Evolutionary conservation across 2,113 vertebrate genomes (phyloP).

Genomic region (Bagarius yarrelli): DNA sequence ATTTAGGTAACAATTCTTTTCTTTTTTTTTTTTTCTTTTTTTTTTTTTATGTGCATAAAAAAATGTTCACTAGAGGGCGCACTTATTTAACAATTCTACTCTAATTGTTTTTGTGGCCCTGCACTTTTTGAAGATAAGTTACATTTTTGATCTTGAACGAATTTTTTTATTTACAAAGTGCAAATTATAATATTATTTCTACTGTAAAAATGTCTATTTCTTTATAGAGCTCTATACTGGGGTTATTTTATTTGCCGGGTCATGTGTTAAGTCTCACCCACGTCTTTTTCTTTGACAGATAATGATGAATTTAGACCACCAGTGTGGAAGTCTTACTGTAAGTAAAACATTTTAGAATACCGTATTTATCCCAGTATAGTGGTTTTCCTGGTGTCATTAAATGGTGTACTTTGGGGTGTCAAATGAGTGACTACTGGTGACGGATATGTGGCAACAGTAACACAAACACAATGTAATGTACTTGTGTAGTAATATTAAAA

Average conservation of each 20-base stretch:
- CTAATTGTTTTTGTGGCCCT: background rate
- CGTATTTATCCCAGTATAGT: background rate
- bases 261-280: background rate
- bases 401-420: background rate
- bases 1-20: too few species aligned
- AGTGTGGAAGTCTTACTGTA: constrained; percentile 90
- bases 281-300: constrained; percentile 72
- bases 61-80: constrained; percentile 14
- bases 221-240: too few species aligned
- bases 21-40: too few species aligned
- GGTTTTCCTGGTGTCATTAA: background rate
- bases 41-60: background rate
- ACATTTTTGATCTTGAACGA: background rate
- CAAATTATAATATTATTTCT: background rate
- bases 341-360: constrained; percentile 59
- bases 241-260: background rate
- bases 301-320: constrained; percentile 88
- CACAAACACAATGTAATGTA: background rate
- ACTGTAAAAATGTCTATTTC: background rate
- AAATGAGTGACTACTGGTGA: background rate
- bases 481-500: too few species aligned
- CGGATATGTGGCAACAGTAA: background rate
- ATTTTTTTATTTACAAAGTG: background rate
- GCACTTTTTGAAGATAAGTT: background rate
- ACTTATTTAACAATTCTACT: background rate